These are phyloP conservation scores for Brachypalpus laphriformis DNA, from an alignment of 2,888 invertebrate species.

Conservation along the genomic window DNA sequence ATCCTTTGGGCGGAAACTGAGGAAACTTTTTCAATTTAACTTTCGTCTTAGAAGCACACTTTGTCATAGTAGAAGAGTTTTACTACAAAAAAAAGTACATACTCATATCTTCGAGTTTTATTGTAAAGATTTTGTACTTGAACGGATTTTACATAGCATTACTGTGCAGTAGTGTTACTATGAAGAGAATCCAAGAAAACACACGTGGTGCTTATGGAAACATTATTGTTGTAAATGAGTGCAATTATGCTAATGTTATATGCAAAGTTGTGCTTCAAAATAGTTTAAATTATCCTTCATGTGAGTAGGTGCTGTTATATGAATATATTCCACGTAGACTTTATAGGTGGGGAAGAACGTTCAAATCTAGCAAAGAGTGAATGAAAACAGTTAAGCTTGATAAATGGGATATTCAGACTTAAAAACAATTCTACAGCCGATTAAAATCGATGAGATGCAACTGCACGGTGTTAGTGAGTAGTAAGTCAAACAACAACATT, in stretches of 20 bases:
- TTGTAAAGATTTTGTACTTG: constrained; percentile 42
- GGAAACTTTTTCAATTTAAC: constrained; percentile 72
- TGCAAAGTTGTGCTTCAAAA: constrained; percentile 14
- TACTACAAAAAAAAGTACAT: background rate
- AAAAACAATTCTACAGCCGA: too few species aligned
- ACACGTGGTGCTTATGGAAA: constrained; percentile 22
- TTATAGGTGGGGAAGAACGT: too few species aligned
- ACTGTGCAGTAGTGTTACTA: constrained; percentile 12
- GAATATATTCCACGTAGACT: too few species aligned
- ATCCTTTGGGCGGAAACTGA: constrained; percentile 53
- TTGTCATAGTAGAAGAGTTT: constrained; percentile 54
- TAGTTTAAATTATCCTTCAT: too few species aligned
- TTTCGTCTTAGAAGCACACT: constrained; percentile 58
- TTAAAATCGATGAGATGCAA: too few species aligned
- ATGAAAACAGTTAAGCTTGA: too few species aligned
- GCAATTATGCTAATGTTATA: constrained; percentile 38
- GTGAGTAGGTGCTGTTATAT: too few species aligned
- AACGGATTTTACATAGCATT: constrained; percentile 14
- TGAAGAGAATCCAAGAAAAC: constrained; percentile 2
- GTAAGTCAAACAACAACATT: too few species aligned
- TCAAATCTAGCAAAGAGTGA: too few species aligned
- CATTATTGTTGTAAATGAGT: constrained; percentile 5
- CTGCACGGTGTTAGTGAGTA: too few species aligned
- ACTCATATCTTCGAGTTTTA: constrained; percentile 35
- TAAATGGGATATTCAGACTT: too few species aligned